A percentile compares a stretch with the other conserved stretches of the same genome.
Evolutionary conservation across 2,888 invertebrate species (phyloP).

Genomic region (Diarsia brunnea): DNA sequence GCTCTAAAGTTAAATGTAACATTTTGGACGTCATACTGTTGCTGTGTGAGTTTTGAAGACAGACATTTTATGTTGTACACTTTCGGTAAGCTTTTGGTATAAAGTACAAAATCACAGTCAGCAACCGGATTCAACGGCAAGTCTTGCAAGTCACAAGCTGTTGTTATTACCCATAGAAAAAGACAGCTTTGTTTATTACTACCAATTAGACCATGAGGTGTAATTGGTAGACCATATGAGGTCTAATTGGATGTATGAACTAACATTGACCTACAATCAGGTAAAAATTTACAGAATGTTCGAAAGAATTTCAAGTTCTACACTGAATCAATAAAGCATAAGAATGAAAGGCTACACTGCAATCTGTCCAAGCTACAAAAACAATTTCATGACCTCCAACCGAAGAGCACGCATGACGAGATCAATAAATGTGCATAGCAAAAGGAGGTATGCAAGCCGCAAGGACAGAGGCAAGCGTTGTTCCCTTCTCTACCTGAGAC

Average conservation of each 20-base stretch:
- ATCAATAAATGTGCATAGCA: constrained; percentile 23
- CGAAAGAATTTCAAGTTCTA: not conserved
- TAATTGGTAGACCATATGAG: too few species aligned
- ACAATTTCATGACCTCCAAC: constrained; percentile 6
- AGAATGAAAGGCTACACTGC: not conserved
- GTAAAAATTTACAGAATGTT: not conserved
- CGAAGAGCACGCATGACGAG: constrained; percentile 18
- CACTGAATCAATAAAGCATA: not conserved
- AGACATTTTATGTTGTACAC: not conserved
- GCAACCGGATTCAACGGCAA: not conserved
- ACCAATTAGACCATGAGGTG: not conserved
- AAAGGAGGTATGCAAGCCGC: constrained; percentile 37
- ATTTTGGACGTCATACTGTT: constrained; percentile 21
- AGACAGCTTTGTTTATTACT: not conserved
- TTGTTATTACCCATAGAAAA: not conserved
- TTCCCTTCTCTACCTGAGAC: constrained; percentile 57
- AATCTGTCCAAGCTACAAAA: constrained; percentile 4
- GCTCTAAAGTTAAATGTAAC: constrained; percentile 15
- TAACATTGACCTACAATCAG: not conserved
- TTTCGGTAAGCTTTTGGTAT: not conserved
- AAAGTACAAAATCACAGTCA: not conserved
- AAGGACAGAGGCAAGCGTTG: constrained; percentile 51
- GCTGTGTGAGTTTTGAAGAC: constrained; percentile 5
- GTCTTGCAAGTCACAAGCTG: constrained; percentile 3
- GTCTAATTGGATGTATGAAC: too few species aligned